Evolutionary conservation across 1,140 invertebrate genomes (phyloP), one percentile per base, ranked within the genome.

Genomic region (Drosophila navojoa): DNA sequence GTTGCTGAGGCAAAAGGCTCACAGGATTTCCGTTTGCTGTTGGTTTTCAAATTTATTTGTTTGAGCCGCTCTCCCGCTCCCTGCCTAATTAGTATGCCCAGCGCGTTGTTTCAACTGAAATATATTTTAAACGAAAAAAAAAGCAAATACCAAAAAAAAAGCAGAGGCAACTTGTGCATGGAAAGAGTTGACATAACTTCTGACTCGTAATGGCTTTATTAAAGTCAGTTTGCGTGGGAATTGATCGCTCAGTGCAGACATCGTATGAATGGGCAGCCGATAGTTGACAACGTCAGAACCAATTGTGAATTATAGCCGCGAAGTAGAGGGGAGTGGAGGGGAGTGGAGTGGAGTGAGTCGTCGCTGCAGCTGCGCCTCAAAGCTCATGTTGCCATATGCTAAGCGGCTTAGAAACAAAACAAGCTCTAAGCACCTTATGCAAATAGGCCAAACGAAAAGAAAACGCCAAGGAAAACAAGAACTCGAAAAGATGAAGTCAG

Each of bases 1-100:
- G 11, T 42, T 32, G 64, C 61, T 47, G 42, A 42, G 29, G 52
- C n/a, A 71, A 15, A 76, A 71, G 73, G 62, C 76, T 79, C 77
- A 89, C 84, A 87, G 84, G 84, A 87, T 87, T 80, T 87, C 84
- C 84, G 84, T 66, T 87, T 53, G 66, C 53, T 68, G 79, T 82
- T 79, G 62, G 45, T 44, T 61, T 74, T 70, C 35, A 62, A 70
- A 74, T 70, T 74, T 74, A 70, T 70, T 69, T 74, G 40, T 44
- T 59, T 50, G 40, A 29, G 63, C 42, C 67, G 70, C 44, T 67
- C 55, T 38, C 54, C 40, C 55, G 35, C 44, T 67, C 49, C 45
- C 54, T 38, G 45, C 19, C 64, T 79, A 87, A 87, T 87, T 87
- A 82, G 84, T 87, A 87, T 87, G 62, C 76, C 44, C 5, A 32